Conservation (phyloP, 2,113 vertebrate genomes). For the Ailurus styani region DNA sequence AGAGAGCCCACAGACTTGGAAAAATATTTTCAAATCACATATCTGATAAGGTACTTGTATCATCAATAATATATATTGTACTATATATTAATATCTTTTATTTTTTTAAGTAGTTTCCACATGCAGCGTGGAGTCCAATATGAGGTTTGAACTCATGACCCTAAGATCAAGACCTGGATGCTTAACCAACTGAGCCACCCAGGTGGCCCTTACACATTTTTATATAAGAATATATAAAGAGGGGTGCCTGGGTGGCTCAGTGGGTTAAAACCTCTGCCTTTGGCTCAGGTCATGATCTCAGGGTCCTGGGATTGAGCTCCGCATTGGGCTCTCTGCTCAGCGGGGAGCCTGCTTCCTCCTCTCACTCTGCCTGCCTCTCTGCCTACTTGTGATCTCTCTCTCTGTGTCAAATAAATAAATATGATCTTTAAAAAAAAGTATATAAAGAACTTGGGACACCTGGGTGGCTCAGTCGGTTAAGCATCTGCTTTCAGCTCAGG, state of each 20-base stretch:
- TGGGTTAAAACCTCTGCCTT: not conserved
- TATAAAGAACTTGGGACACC: not conserved
- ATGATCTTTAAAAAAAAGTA: no score
- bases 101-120: not conserved
- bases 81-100: not conserved
- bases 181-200: no score
- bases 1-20: not conserved
- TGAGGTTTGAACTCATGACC: no score
- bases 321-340: rapidly evolving
- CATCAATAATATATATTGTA: not conserved
- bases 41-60: not conserved
- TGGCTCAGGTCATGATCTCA: not conserved
- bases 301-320: not conserved
- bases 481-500: not conserved
- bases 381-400: no score
- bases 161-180: no score
- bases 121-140: no score
- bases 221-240: not conserved
- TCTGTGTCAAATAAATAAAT: no score
- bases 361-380: no score
- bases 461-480: not conserved
- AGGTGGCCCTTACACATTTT: not conserved
- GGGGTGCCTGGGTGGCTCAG: not conserved
- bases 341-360: not conserved
- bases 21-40: constrained; percentile 1